Percentiles rank a stretch among this genome's conserved stretches.
Evolutionary conservation across 1,140 invertebrate genomes (phyloP).

Genomic region (Mizuhopecten yessoensis): DNA sequence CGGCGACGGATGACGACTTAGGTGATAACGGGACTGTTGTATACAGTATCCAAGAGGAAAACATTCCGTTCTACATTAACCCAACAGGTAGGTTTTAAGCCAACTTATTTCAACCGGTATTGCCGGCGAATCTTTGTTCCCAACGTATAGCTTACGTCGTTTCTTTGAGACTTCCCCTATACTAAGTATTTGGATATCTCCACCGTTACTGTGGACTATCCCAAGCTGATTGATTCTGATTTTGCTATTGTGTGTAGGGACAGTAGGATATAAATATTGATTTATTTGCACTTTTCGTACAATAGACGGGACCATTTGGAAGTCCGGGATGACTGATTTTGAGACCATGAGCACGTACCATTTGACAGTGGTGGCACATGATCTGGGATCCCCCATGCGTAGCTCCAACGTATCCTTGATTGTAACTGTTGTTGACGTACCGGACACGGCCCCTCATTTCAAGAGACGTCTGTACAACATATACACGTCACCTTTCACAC

Average conservation of each 20-base stretch:
- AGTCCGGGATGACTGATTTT: constrained; percentile 54
- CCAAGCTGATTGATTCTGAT: no score
- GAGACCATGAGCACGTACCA: constrained; percentile 59
- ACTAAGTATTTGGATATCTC: no score
- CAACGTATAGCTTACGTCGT: no score
- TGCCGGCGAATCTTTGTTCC: no score
- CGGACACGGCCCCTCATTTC: constrained; percentile 79
- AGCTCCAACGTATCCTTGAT: constrained; percentile 47
- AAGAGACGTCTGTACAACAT: constrained; percentile 79
- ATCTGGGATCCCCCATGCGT: constrained; percentile 63
- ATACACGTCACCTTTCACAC: constrained; percentile 93
- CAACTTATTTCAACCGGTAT: no score
- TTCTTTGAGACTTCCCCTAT: no score
- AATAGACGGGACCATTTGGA: constrained; percentile 63
- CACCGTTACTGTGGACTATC: no score
- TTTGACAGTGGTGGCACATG: constrained; percentile 62
- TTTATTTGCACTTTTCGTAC: constrained; percentile 40
- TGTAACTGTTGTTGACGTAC: constrained; percentile 61
- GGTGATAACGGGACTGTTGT: constrained; percentile 65
- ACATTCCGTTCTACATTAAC: constrained; percentile 40
- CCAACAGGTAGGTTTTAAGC: background rate
- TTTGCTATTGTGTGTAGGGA: no score
- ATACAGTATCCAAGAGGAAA: constrained; percentile 51
- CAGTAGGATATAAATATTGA: no score
- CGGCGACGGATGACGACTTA: constrained; percentile 66